These are phyloP conservation scores for Leptopilina myrica DNA, from an alignment of 2,888 invertebrate species.

Conservation along the genomic window DNA sequence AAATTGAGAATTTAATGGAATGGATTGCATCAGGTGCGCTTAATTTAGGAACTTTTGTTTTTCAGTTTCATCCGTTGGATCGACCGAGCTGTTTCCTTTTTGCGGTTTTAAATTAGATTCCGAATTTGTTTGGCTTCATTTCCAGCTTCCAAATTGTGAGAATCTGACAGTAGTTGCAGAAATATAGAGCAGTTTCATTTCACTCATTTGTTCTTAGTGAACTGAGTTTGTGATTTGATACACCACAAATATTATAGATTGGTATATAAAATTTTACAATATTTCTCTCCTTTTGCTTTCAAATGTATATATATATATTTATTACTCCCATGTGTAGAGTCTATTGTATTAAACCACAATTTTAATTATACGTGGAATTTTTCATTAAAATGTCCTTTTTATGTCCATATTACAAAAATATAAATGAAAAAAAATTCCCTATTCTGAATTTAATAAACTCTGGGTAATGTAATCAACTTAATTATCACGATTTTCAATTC, in stretches of 20 bases:
- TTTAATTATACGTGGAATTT: too few relatives aligned
- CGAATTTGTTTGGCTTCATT: conserved; percentile 36
- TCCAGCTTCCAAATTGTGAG: conserved; percentile 9
- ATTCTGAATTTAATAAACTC: too few relatives aligned
- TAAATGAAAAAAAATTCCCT: too few relatives aligned
- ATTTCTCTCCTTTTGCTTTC: too few relatives aligned
- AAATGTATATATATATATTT: too few relatives aligned
- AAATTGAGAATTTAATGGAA: conserved; percentile 5
- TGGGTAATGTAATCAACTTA: too few relatives aligned
- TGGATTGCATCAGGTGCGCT: conserved; percentile 1
- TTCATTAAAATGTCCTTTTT: too few relatives aligned
- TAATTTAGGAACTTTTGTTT: conserved; percentile 27
- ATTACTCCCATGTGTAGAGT: too few relatives aligned
- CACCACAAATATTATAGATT: neutral
- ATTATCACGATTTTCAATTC: too few relatives aligned
- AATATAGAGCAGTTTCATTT: neutral
- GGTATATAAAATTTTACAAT: too few relatives aligned
- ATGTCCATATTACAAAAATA: too few relatives aligned
- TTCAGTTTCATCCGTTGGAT: conserved; percentile 10
- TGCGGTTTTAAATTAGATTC: conserved; percentile 34
- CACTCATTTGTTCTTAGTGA: conserved; percentile 14
- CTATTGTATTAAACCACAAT: too few relatives aligned
- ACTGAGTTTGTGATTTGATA: neutral
- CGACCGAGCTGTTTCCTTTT: conserved; percentile 23
- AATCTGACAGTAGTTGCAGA: conserved; percentile 4